These are phyloP conservation scores for Acleris cristana DNA, from an alignment of 2,888 invertebrate genomes.

Conservation along the genomic window DNA sequence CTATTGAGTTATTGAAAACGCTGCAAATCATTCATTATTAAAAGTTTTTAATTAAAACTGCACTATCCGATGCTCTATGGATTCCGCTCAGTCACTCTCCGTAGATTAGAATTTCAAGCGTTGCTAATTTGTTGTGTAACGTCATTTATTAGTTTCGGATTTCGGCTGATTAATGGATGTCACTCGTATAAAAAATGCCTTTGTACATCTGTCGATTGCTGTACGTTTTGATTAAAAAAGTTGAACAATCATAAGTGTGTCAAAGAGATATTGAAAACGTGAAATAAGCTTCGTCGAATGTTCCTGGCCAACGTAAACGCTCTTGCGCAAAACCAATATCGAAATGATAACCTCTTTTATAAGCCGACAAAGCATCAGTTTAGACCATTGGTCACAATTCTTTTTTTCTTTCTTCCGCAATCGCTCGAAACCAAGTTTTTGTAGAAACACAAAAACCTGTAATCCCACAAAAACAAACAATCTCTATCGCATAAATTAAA, in stretches of 20 bases:
- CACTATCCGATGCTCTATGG: slow-evolving; percentile 59
- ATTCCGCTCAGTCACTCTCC: slow-evolving; percentile 72
- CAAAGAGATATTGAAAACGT: background rate
- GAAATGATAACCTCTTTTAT: slow-evolving; percentile 19
- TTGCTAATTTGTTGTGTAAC: slow-evolving; percentile 70
- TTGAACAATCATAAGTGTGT: background rate
- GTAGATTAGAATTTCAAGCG: slow-evolving; percentile 75
- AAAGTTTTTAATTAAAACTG: slow-evolving; percentile 75
- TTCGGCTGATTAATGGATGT: slow-evolving; percentile 48
- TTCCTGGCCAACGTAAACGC: background rate
- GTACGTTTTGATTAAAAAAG: too few species aligned
- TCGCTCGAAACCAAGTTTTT: slow-evolving; percentile 64
- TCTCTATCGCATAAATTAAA: slow-evolving; percentile 80
- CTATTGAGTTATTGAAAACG: slow-evolving; percentile 53
- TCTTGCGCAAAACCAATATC: slow-evolving; percentile 4
- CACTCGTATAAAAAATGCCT: slow-evolving; percentile 15
- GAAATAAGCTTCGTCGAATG: too few species aligned
- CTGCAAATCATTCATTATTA: slow-evolving; percentile 73
- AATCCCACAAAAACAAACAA: slow-evolving; percentile 78
- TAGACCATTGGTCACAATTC: slow-evolving; percentile 34
- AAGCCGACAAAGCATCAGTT: slow-evolving; percentile 20
- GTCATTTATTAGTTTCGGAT: slow-evolving; percentile 68
- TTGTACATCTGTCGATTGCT: slow-evolving; percentile 5
- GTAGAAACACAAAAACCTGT: slow-evolving; percentile 61
- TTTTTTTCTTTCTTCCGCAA: slow-evolving; percentile 71